Conservation (phyloP, 2,888 invertebrate species). For the Archips crataeganus region DNA sequence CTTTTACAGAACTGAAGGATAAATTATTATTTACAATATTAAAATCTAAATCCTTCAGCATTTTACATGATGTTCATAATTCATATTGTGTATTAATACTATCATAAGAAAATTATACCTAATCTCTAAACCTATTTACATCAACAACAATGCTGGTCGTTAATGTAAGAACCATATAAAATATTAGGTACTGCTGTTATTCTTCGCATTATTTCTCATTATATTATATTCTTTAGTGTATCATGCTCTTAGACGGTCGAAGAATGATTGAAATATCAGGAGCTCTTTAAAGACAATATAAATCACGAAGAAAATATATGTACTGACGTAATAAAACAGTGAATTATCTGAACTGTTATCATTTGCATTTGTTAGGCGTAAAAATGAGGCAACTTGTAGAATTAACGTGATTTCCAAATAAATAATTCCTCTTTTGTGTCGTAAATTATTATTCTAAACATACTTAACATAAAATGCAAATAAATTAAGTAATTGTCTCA, state of each 20-base stretch:
- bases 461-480: neutral
- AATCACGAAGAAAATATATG: no score
- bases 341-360: no score
- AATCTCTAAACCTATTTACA: constrained; percentile 5
- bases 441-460: constrained; percentile 5
- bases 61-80: constrained; percentile 3
- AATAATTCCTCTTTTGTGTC: constrained; percentile 7
- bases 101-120: neutral
- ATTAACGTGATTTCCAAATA: neutral
- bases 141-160: neutral
- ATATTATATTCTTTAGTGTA: no score
- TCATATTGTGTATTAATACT: neutral
- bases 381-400: neutral
- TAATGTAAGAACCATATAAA: neutral
- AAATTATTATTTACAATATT: constrained; percentile 5
- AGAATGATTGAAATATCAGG: no score
- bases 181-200: neutral
- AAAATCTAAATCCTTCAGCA: neutral
- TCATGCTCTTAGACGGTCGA: no score
- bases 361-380: neutral
- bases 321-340: no score
- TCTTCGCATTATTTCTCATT: no score
- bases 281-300: no score
- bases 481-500: neutral
- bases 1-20: neutral